Evolutionary conservation across 2,888 invertebrate genomes (phyloP), one percentile per base, ranked within the genome.

Genomic region (Schizotus pectinicornis): DNA sequence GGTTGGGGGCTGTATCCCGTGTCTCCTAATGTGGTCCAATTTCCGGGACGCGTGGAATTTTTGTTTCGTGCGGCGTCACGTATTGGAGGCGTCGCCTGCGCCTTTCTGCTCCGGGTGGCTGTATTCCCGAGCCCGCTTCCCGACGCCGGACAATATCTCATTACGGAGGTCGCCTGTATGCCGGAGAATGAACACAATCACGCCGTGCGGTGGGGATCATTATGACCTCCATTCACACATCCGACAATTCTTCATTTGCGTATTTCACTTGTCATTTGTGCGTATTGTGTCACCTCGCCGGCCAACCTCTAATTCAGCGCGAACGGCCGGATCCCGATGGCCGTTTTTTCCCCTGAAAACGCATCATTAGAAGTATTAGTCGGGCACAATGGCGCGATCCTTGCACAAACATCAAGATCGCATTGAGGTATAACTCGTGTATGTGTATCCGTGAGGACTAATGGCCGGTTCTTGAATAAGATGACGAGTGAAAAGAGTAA

Each of bases 161-260:
- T 73, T 73, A 73, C 69, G 59, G 67, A 70, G 67, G 68, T 65
- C 71, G 67, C 62, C 62, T 64, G 63, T 67, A 61, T 63, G 61
- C 52, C 63, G 58, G 64, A 68, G 69, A 68, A 68, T 68, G 67
- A 68, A 61, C 62, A 65, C 66, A 67, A 67, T 67, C 65, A 65
- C 63, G 65, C 62, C 63, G 63, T 75, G 74, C 73, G 73, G 73
- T 70, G 69, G 66, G 73, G 77, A 77, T 79, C 79, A 78, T 78
- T 77, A 79, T 74, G 76, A 73, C 70, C 71, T 70, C 79, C 79
- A 79, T 80, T 80, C 79, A 79, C 76, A 74, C 76, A 71, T 73
- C 74, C 77, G 76, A 81, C 81, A 81, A 81, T 81, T 81, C 81
- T 81, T 81, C 81, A 81, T 81, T 81, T 81, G 81, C 81, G 80